Evolutionary conservation across 2,888 invertebrate species (phyloP).

Genomic region (Adineta ricciae): DNA sequence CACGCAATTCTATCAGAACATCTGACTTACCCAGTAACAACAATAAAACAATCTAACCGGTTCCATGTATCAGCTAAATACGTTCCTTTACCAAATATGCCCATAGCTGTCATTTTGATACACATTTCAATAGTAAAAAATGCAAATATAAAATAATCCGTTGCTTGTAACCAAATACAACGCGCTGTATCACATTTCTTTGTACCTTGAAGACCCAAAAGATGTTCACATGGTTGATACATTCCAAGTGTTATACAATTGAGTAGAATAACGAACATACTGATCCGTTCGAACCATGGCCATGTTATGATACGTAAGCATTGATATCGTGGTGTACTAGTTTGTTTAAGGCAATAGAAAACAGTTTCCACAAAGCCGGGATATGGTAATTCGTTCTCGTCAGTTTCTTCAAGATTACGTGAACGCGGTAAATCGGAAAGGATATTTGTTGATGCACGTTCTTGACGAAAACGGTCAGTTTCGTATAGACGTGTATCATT

Average conservation of each 20-base stretch:
- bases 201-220: background rate
- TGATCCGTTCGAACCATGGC: constrained; percentile 99
- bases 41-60: constrained; percentile 91
- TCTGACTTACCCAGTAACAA: constrained; percentile 74
- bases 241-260: constrained; percentile 97
- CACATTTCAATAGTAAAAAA: constrained; percentile 96
- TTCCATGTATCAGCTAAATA: constrained; percentile 98
- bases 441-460: constrained; percentile 1
- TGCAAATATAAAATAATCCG: constrained; percentile 95
- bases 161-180: constrained; percentile 61
- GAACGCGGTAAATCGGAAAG: background rate
- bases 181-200: constrained; percentile 44
- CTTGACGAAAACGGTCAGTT: background rate
- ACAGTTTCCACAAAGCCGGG: constrained; percentile 80
- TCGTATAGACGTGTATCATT: background rate
- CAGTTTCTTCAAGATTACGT: constrained; percentile 23
- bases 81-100: constrained; percentile 73
- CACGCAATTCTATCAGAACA: too few species aligned
- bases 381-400: constrained; percentile 61
- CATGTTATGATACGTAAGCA: constrained; percentile 91
- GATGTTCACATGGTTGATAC: constrained; percentile 78
- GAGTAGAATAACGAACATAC: constrained; percentile 91
- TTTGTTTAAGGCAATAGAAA: constrained; percentile 77
- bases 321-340: constrained; percentile 77
- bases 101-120: constrained; percentile 97